Base-by-base conservation (phyloP, 2,113 vertebrate species). In the Bubo blakistoni region DNA sequence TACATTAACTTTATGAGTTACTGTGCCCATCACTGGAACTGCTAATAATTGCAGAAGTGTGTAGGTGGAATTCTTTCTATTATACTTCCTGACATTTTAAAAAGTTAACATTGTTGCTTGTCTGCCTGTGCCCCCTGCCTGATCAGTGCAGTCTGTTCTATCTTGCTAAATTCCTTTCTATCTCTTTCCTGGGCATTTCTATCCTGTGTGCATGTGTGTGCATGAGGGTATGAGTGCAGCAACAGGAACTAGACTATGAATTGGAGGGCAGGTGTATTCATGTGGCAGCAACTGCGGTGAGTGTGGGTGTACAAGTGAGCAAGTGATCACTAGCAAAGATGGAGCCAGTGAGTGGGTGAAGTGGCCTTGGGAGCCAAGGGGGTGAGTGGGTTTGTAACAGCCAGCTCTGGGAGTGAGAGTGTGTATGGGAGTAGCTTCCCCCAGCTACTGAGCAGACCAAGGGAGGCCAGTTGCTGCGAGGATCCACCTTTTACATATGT, bases 301-400 rank as follows among this genome's bases (percentile, higher is more conserved):
- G 16, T 3, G 34, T 1, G 0, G 46, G 7, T 51, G 36, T 46
- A 58, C 1, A 2, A 58, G 40, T 10, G 32, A 42, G 51, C 1
- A 2, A 58, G 40, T 10, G 32, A 42, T 67, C 16, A 11, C 40
- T 40, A 69, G 30, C 1, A 3, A 62, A 36, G n/a, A 27, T 8
- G n/a, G 26, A 61, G 29, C 13, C 34, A 40, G 44, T 14, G 34
- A 59, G 46, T 29, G 9, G 12, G 18, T 20, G 32, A 77, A 51
- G 27, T 49, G 49, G 32, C 36, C 42, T 62, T 17, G 24, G 32
- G 36, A 55, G 49, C 15, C n/a, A 24, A 34, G 21, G 29, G 61
- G 8, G 4, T 52, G 36, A 65, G 10, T 9, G 44, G 7, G 24
- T 47, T 14, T 11, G 7, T n/a, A 52, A 59, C 29, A 14, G 42